Base-by-base conservation (phyloP, 2,113 vertebrate genomes). In the Thinocorus orbignyianus region DNA sequence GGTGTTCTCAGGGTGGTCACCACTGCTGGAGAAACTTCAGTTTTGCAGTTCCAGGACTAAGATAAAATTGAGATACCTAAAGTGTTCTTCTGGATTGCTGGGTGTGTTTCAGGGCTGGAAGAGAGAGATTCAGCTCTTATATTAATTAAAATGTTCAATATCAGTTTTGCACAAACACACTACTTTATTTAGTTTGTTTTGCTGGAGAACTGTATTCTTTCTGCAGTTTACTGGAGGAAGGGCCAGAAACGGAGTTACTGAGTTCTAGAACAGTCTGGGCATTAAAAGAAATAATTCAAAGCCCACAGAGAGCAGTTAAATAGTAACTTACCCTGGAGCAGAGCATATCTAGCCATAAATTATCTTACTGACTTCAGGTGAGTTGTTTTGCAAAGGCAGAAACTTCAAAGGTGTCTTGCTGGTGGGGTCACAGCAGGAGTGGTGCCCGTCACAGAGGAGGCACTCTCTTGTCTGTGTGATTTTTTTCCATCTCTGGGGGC, bases 401-500 rank as follows among this genome's bases (percentile, higher is more conserved):
- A 3, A 54, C 11, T 5, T 46, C 22, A 13, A 25, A 46, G 92
- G 79, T 30, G 10, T 5, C 26, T 39, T 17, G 6, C 13, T 42
- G 57, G 15, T 35, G 5, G 28, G 48, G 31, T 44, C 41, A 2
- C 42, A 25, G 88, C 81, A 65, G 79, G 3, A 9, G 11, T 1
- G 18, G 31, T 68, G 79, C n/a, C 51, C 15, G 11, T 24, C 28
- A 1, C 0, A 9, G 7, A 33, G 54, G 18, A 64, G 49, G 9
- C 22, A 1, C 33, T 62, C 13, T 10, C 3, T 6, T 23, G 23
- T 76, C 65, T n/a, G 42, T 11, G 1, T 1, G 0, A 3, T 37
- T 58, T n/a, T n/a, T n/a, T n/a, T n/a, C n/a, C n/a, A n/a, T n/a
- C n/a, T n/a, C n/a, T n/a, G n/a, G n/a, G n/a, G n/a, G n/a, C n/a